Base-by-base conservation (phyloP, 2,113 vertebrate species). In the Vimba vimba region DNA sequence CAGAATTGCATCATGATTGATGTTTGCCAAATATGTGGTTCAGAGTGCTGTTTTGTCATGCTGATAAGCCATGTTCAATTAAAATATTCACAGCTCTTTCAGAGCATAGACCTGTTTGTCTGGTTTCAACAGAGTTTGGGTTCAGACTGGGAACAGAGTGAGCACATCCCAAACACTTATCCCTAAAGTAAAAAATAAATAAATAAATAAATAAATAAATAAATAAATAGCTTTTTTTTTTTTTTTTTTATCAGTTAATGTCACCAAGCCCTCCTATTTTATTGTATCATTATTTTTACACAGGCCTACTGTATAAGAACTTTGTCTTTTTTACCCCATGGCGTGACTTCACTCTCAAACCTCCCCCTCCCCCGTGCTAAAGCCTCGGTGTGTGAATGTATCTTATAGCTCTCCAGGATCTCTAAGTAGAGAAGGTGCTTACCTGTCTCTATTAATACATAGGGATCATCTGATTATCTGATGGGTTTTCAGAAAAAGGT, bases 401-500 rank as follows among this genome's bases (percentile, higher is more conserved):
- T 79, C 91, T 92, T 91, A 21, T 57, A 92, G 88, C 90, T 89
- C 91, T 87, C 71, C 59, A 89, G 71, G 55, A 90, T 91, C 91
- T 92, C 90, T 93, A 93, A 94, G 91, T 91, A 91, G 91, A 90
- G 89, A 91, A 91, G 66, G 84, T 91, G 93, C 90, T 94, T 93
- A 93, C 90, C 87, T 90, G 92, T 89, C 87, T 80, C 93, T 94
- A 94, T 92, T 93, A 93, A 93, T 94, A 93, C 89, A 88, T 62
- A 27, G 88, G 90, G 93, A 93, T 95, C 93, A 89, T 86, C 84
- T 93, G 90, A 92, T 90, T 87, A 88, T 86, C 88, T 85, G 89
- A 90, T 89, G 85, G 81, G 85, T 91, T 94, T 94, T 92, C 87
- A 90, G 88, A 69, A 86, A 92, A 91, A 89, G 90, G 82, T 86